Base-by-base conservation (phyloP, 2,113 vertebrate species). In the Thalassarche chlororhynchos region DNA sequence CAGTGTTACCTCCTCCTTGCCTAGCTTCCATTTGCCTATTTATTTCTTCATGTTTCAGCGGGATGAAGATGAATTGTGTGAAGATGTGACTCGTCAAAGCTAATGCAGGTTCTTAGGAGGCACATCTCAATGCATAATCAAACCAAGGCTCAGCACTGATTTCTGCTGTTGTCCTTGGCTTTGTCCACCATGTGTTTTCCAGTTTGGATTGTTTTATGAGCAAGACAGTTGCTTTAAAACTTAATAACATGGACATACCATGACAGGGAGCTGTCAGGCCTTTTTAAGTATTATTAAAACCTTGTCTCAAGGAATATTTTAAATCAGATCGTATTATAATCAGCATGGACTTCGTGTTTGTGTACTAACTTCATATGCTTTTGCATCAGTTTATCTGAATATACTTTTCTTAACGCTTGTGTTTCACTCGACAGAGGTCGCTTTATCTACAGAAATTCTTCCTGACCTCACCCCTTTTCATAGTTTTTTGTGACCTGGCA, bases 261-360 rank as follows among this genome's bases (percentile, higher is more conserved):
- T 95, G 95, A 93, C 91, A 92, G 81, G 94, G 74, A 84, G 49
- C 64, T 96, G 89, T 96, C 95, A 96, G 69, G 71, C n/a, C 75
- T 81, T 97, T 96, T 96, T 32, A 96, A 93, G 25, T 78, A 49
- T 89, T 94, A 90, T 89, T 97, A 88, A 97, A 97, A 90, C 70
- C 71, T 95, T 2, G 9, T 91, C 87, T 91, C 49, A 78, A 91
- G 95, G 52, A 93, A 68, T 84, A 96, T 94, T 96, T 96, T 31
- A 91, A 94, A 94, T 95, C 89, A 84, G 55, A 92, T 74, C 40
- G 20, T 87, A 91, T 97, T 96, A 96, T 79, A 81, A 74, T 97
- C 93, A 91, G 24, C 44, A 29, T 54, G 64, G 74, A 92, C 64
- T 86, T 95, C 36, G 10, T 82, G 44, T 85, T 84, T 90, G 24